These are phyloP conservation scores for Chirona hameri DNA, from an alignment of 2,888 invertebrate genomes.

Conservation along the genomic window DNA sequence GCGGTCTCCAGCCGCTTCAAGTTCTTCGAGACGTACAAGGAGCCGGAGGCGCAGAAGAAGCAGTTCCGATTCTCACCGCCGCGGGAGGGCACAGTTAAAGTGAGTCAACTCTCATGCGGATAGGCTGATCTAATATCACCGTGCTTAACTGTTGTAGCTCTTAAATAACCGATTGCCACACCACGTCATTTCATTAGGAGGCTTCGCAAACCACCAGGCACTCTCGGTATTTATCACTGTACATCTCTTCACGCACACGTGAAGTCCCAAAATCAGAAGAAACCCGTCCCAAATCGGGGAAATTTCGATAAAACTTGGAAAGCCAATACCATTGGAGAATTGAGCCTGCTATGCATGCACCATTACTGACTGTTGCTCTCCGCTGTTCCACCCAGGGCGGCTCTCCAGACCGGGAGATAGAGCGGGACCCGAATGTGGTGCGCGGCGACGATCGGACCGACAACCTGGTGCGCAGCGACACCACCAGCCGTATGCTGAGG, in stretches of 20 bases:
- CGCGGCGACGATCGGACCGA: conserved; percentile 57
- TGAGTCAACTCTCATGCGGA: no score
- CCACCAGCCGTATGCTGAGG: neutral
- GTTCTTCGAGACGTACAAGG: conserved; percentile 84
- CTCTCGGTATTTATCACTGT: no score
- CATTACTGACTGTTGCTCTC: neutral
- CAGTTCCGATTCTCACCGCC: conserved; percentile 86
- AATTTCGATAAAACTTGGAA: no score
- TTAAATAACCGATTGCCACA: no score
- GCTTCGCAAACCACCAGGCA: no score
- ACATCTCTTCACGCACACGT: no score
- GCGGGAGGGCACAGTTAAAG: conserved; percentile 57
- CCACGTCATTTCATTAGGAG: no score
- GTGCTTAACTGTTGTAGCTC: no score
- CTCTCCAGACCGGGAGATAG: conserved; percentile 68
- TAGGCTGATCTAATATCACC: no score
- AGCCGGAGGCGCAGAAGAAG: conserved; percentile 61
- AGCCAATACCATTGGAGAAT: no score
- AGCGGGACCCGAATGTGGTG: conserved; percentile 68
- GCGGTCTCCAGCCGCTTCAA: conserved; percentile 63
- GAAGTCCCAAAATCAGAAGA: no score
- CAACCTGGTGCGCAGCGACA: conserved; percentile 44
- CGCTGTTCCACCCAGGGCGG: conserved; percentile 51
- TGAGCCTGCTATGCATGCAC: neutral
- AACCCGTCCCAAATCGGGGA: no score